Base-by-base conservation (phyloP, 2,888 invertebrate species). In the Clunio marinus region DNA sequence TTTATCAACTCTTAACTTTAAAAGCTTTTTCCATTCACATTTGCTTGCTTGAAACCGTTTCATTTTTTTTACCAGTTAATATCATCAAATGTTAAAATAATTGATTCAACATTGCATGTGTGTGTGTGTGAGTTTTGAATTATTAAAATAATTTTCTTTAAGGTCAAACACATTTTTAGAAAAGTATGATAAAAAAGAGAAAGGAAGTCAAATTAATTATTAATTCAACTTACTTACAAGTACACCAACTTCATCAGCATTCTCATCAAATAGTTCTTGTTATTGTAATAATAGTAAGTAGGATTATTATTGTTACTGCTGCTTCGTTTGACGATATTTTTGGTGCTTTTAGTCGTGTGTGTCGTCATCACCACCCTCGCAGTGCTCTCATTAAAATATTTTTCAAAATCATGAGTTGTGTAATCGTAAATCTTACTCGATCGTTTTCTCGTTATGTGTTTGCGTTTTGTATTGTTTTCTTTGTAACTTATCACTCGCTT, bases 181-280 rank as follows among this genome's bases (percentile, higher is more conserved):
- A 32, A 4, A 32, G 4, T 32, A 4, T 4, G 4, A 7, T 10
- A 32, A 32, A 10, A 32, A 7, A 10, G 32, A 32, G 10, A 7
- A 7, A 10, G 5, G 32, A 7, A 4, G 10, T 10, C 4, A 10
- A 4, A 32, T 32, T 4, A 32, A 4, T 10, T 10, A 7, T 32
- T 10, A 32, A 7, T 32, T 4, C 32, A 32, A 7, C 8, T 32
- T 13, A 13, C 22, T 58, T 58, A 68, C 15, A 68, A 27, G 32
- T 68, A 68, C 10, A 68, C 68, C 5, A 68, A 28, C 22, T 68
- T 68, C 68, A 57, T 58, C 10, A 68, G 25, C 35, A 68, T 8
- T 37, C 68, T 17, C 68, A 57, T 68, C 25, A 68, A 68, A 45
- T 68, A 68, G 32, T 68, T 58, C 32, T 57, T 68, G 57, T 57